These are phyloP conservation scores for Ascidia mentula DNA, from an alignment of 23 tunicate genomes.

Conservation along the genomic window DNA sequence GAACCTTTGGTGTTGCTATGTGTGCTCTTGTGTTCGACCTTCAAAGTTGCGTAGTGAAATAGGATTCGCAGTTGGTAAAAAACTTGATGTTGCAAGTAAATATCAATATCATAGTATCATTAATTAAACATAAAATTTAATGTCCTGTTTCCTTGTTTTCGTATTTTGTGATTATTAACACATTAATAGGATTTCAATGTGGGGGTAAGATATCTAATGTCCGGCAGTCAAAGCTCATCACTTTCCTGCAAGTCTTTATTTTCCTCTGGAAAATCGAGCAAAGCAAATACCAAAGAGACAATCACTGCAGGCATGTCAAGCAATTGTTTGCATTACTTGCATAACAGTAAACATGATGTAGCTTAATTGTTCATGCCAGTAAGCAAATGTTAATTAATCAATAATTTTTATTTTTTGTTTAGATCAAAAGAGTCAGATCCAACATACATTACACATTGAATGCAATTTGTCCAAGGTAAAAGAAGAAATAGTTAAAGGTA, in stretches of 20 bases:
- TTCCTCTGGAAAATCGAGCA: slow-evolving; percentile 32
- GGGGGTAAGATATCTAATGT: too few species aligned
- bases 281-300: neutral
- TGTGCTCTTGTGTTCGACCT: too few species aligned
- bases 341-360: too few species aligned
- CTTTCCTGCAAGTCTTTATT: slow-evolving; percentile 26
- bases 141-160: too few species aligned
- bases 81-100: too few species aligned
- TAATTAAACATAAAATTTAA: too few species aligned
- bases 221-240: slow-evolving; percentile 5
- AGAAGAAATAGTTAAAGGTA: slow-evolving; percentile 58
- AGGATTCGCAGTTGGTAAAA: too few species aligned
- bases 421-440: slow-evolving; percentile 16
- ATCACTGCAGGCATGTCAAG: neutral
- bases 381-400: neutral
- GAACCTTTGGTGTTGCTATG: too few species aligned
- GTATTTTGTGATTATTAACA: too few species aligned
- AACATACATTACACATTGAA: slow-evolving; percentile 57
- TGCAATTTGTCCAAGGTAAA: slow-evolving; percentile 49
- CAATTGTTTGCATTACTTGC: neutral
- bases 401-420: neutral
- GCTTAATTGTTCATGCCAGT: neutral
- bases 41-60: too few species aligned
- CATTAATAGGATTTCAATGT: too few species aligned
- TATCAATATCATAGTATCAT: too few species aligned